Base-by-base conservation (phyloP, 1,140 invertebrate genomes). In the Carcinoscorpius rotundicauda region DNA sequence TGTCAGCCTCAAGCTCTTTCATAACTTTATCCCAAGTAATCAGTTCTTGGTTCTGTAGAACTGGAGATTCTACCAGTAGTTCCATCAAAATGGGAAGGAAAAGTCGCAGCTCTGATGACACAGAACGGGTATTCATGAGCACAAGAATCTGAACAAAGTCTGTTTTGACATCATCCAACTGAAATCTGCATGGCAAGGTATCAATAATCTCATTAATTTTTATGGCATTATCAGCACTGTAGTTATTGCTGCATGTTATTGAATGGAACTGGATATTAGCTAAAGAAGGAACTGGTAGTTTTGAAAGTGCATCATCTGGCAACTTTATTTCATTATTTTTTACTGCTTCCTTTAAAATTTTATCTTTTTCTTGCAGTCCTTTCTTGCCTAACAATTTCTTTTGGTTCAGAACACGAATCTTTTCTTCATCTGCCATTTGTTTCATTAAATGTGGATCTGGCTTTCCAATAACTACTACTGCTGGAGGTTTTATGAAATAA, bases 131-230 rank as follows among this genome's bases (percentile, higher is more conserved):
- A 77, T 94, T 86, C 76, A 93, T 79, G 10, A 91, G 73, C 10
- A 76, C 71, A 66, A 59, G 66, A 60, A 69, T 56, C 66, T 67
- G 49, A 6, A 92, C 83, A 79, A 93, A 93, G 73, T 89, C 88
- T 3, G 87, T 89, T 66, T 87, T 83, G 8, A 91, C 77, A 72
- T 89, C 83, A 80, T 93, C 87, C 58, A 92, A 78, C 69, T 88
- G 84, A 3, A 88, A 85, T 72, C 82, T 86, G 66, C 68, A 71
- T 9, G 74, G 70, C 60, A 71, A 66, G n/a, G 69, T 64, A 3
- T 66, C 64, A 4, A 74, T 10, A 4, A 65, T 59, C 5, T 66
- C 52, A 10, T 68, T 60, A 67, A 29, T 29, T 29, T 29, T 29
- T 29, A 29, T 29, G 29, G 68, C 63, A 10, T 51, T 51, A 52